Evolutionary conservation across 2,888 invertebrate species (phyloP).

Genomic region (Bugulina stolonifera): DNA sequence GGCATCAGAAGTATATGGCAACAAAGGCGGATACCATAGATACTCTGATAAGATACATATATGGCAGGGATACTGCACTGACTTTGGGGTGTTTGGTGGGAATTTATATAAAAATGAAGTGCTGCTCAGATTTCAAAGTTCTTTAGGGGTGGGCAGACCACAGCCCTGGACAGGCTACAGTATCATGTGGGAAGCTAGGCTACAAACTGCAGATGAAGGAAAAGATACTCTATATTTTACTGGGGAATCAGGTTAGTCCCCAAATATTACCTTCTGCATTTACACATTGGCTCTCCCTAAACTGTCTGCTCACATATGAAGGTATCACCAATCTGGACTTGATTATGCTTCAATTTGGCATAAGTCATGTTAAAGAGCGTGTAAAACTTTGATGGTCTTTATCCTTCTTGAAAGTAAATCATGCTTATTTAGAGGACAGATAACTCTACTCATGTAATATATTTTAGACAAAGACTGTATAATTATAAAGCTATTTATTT

Average conservation of each 20-base stretch:
- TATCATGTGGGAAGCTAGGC: background rate
- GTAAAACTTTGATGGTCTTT: no score
- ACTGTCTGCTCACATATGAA: no score
- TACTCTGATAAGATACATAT: background rate
- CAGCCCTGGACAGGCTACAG: background rate
- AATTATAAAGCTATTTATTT: no score
- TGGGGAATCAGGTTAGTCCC: slow-evolving; percentile 23
- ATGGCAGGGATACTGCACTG: background rate
- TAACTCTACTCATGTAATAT: no score
- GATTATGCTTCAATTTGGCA: no score
- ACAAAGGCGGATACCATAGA: background rate
- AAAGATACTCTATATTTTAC: background rate
- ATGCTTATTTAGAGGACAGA: no score
- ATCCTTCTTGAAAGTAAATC: no score
- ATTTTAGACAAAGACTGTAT: no score
- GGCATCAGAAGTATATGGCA: background rate
- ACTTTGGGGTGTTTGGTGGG: background rate
- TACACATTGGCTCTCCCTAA: no score
- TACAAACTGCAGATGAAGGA: slow-evolving; percentile 3
- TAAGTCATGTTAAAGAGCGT: no score
- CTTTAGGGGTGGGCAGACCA: background rate
- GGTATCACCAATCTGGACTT: no score
- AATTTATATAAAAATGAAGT: background rate
- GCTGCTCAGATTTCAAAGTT: background rate
- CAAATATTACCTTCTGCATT: no score